A percentile compares a stretch with the other conserved stretches of the same genome.
phyloP scores from a whole-genome alignment of 2,888 invertebrate genomes.

The Drosophila yooni region DNA sequence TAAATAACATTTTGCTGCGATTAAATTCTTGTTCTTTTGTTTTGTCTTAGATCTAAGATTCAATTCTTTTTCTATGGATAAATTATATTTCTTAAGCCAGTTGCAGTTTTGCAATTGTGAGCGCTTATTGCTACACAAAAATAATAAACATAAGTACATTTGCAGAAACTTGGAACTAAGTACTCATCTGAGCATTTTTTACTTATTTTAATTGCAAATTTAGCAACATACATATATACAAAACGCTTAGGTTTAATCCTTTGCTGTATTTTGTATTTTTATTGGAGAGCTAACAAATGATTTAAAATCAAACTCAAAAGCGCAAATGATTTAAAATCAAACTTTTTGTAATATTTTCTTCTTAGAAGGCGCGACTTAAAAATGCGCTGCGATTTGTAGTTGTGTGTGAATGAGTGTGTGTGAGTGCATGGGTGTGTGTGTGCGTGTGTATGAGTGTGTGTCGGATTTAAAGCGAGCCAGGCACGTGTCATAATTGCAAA shows the following conservation, averaged over 20 bases:
- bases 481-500: constrained; percentile 80
- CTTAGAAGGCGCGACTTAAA: constrained; percentile 1
- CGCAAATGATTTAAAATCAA: constrained; percentile 24
- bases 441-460: constrained; percentile 9
- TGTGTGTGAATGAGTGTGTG: background rate
- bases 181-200: background rate
- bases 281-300: constrained; percentile 25
- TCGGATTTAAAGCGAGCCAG: constrained; percentile 43
- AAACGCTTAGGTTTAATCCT: background rate
- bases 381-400: background rate
- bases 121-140: background rate
- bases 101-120: background rate
- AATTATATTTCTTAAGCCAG: background rate
- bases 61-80: background rate
- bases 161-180: background rate
- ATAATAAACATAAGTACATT: background rate
- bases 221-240: background rate
- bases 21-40: background rate
- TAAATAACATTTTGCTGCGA: background rate
- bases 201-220: background rate
- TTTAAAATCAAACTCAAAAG: constrained; percentile 26
- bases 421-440: background rate
- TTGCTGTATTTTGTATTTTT: background rate
- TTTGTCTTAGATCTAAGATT: background rate
- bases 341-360: constrained; percentile 6